Conservation (phyloP, 2,113 vertebrate species). For the Ailuropoda melanoleuca region DNA sequence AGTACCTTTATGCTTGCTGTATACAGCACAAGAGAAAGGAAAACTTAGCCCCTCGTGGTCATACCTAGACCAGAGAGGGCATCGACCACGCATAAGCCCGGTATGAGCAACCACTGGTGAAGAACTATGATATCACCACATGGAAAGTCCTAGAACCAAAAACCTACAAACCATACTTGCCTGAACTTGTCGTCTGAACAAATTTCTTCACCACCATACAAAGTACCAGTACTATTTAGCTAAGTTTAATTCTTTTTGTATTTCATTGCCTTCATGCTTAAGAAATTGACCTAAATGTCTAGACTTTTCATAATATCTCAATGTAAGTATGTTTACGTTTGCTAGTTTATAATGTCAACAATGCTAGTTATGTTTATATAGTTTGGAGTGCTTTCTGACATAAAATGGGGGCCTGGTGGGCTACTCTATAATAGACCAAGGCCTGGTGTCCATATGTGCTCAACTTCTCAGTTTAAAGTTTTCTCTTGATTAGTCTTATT, state of each 20-base stretch:
- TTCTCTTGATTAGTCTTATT: neutral
- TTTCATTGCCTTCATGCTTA: neutral
- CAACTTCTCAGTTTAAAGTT: neutral
- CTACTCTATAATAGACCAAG: neutral
- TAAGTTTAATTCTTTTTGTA: neutral
- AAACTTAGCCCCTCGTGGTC: neutral
- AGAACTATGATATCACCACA: neutral
- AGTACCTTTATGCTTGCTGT: neutral
- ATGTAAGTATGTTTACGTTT: neutral
- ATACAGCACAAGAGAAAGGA: neutral
- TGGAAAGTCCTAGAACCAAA: neutral
- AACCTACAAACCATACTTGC: neutral
- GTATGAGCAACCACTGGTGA: neutral
- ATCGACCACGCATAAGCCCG: neutral
- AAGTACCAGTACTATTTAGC: neutral
- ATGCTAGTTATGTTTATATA: neutral
- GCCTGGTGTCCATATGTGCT: neutral
- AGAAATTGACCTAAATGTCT: neutral
- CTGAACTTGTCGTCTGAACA: neutral
- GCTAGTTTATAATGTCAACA: neutral
- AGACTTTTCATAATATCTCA: neutral
- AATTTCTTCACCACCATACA: neutral
- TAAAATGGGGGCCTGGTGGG: neutral
- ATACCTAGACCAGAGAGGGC: neutral
- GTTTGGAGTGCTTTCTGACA: neutral